Evolutionary conservation across 2,888 invertebrate genomes (phyloP), one percentile per base, ranked within the genome.

Genomic region (Tenthredo amoena): DNA sequence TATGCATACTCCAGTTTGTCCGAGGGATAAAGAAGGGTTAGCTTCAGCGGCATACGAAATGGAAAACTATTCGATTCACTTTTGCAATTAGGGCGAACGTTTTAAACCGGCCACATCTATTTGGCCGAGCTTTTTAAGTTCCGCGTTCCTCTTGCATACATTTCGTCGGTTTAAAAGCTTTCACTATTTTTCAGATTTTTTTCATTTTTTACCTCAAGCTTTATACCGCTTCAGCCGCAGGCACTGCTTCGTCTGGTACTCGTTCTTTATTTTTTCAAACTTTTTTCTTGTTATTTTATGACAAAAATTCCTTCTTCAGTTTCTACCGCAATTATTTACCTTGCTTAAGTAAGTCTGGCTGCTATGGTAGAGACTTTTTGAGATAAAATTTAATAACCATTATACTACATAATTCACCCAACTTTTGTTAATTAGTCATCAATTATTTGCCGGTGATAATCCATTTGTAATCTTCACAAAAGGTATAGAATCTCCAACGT

Each of bases 61-160:
- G 31, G 26, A 21, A 77, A 50, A 37, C 40, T 26, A 34, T 62
- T 81, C 12, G 10, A 37, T 81, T 15, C 58, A 81, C 81, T 81
- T 40, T 62, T 62, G n/a, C 21, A 62, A 81, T 62, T 81, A 62
- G 40, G n/a, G 40, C 9, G 37, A 81, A 62, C n/a, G 37, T 74
- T 40, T 74, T 40, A 7, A 21, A 40, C 40, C 2, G 6, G 21
- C 40, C 40, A 15, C 58, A 40, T 81, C 50, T 77, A 31, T 77
- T 77, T 31, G 40, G 12, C 77, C 12, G 34, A 77, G 77, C 62
- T 62, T 81, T 81, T 81, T 40, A 81, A n/a, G 37, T 58, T 62
- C 40, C 81, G 50, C 58, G 62, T 62, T 81, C 40, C 62, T 40
- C 62, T 81, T 62, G 79, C 21, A 81, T 58, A 37, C 81, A 34